Evolutionary conservation across 1,140 invertebrate genomes (phyloP).

Genomic region (Yoshiicerus persimilis): DNA sequence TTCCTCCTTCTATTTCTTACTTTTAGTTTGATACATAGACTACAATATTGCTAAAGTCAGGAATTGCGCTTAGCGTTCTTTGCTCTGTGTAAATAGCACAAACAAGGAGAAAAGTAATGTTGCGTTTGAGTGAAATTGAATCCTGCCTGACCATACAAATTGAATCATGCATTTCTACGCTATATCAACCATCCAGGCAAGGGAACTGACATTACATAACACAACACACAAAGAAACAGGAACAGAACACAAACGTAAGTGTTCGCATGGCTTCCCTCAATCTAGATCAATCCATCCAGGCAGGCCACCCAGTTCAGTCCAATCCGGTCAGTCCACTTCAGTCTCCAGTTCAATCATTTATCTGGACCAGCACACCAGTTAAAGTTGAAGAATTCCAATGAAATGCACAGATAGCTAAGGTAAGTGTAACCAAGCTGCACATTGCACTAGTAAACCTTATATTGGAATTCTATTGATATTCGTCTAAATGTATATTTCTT

Average conservation of each 20-base stretch:
- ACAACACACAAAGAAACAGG: background rate
- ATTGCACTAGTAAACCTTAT: no score
- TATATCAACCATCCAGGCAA: background rate
- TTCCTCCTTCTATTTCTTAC: background rate
- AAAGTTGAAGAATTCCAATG: constrained; percentile 17
- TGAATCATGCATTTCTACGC: background rate
- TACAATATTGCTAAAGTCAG: background rate
- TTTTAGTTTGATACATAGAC: background rate
- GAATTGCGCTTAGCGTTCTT: background rate
- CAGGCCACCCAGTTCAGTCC: background rate
- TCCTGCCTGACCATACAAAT: constrained; percentile 15
- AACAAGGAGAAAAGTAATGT: constrained; percentile 10
- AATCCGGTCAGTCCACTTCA: background rate
- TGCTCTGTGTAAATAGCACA: background rate
- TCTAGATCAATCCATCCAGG: background rate
- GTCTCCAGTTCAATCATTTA: constrained; percentile 4
- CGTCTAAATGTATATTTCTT: no score
- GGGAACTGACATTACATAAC: background rate
- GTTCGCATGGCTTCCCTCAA: constrained; percentile 17
- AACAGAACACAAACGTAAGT: background rate
- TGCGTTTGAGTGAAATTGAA: constrained; percentile 10
- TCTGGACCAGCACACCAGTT: background rate
- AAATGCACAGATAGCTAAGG: background rate
- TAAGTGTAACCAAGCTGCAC: background rate
- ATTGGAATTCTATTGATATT: no score